These are phyloP conservation scores for Phaedon cochleariae DNA, from an alignment of 2,888 invertebrate genomes.

Conservation along the genomic window DNA sequence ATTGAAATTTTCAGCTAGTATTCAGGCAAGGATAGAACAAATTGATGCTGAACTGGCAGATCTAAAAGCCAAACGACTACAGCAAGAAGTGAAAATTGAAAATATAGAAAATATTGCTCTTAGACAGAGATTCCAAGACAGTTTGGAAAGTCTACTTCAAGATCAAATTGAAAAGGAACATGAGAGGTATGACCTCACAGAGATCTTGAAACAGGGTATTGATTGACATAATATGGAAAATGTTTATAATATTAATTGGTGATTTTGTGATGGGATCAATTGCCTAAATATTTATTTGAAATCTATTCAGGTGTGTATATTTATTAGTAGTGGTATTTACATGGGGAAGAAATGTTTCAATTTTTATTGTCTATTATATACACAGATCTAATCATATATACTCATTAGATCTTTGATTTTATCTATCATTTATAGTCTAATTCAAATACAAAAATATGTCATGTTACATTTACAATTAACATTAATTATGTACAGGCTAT, in stretches of 20 bases:
- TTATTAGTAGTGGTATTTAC: too few relatives aligned
- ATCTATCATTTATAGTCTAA: too few relatives aligned
- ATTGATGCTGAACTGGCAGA: constrained; percentile 79
- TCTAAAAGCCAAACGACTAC: constrained; percentile 75
- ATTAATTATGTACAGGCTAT: too few relatives aligned
- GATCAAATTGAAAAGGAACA: constrained; percentile 83
- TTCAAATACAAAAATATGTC: too few relatives aligned
- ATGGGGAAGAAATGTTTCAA: too few relatives aligned
- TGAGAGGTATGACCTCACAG: constrained; percentile 63
- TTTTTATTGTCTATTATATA: too few relatives aligned
- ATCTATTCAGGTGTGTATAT: background rate
- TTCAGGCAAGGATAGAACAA: constrained; percentile 71
- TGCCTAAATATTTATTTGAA: background rate
- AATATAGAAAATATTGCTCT: constrained; percentile 86
- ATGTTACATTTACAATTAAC: too few relatives aligned
- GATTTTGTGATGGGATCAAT: background rate
- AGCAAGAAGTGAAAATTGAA: constrained; percentile 84
- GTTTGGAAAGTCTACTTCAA: constrained; percentile 79
- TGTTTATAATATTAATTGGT: background rate
- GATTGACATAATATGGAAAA: constrained; percentile 33
- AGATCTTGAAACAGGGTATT: constrained; percentile 53
- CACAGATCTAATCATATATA: too few relatives aligned
- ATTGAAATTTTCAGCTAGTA: constrained; percentile 46
- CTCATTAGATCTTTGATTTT: too few relatives aligned
- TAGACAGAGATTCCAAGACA: constrained; percentile 79